Conservation (phyloP, 2,113 vertebrate species). For the Gallinago media region DNA sequence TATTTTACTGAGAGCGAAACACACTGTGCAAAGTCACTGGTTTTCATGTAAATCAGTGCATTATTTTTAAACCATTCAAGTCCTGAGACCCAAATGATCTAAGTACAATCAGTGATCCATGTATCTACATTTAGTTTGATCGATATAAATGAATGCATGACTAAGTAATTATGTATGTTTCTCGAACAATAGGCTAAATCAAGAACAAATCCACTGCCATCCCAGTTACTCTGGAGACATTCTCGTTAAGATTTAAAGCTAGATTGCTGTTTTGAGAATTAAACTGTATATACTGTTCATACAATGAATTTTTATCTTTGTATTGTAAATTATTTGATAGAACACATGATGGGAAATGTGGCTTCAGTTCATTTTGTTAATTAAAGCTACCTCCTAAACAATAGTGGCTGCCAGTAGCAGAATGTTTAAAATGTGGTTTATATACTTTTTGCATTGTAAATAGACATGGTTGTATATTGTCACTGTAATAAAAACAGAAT, state of each 20-base stretch:
- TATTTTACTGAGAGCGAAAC: not conserved
- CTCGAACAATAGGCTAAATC: constrained; percentile 55
- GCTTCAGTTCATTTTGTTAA: constrained; percentile 87
- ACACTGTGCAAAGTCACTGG: not conserved
- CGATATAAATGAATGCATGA: not conserved
- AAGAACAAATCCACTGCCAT: constrained; percentile 71
- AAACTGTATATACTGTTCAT: constrained; percentile 86
- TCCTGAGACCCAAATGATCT: not conserved
- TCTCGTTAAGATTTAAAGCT: constrained; percentile 66
- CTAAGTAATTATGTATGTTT: constrained; percentile 20
- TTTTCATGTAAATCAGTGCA: not conserved
- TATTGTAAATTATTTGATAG: constrained; percentile 93
- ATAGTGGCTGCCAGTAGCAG: constrained; percentile 91
- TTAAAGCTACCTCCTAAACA: constrained; percentile 97
- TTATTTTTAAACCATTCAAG: not conserved
- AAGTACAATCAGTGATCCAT: not conserved
- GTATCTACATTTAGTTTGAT: not conserved
- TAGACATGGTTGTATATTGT: constrained; percentile 88
- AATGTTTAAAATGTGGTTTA: constrained; percentile 84
- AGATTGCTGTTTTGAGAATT: constrained; percentile 78
- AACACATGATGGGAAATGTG: constrained; percentile 88
- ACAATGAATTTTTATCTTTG: constrained; percentile 83
- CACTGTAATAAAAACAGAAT: constrained; percentile 85
- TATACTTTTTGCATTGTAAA: constrained; percentile 87
- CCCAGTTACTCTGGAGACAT: constrained; percentile 66